Percentiles rank a stretch among this genome's conserved stretches.
Evolutionary conservation across 2,113 vertebrate species (phyloP).

Genomic region (Xiphias gladius): DNA sequence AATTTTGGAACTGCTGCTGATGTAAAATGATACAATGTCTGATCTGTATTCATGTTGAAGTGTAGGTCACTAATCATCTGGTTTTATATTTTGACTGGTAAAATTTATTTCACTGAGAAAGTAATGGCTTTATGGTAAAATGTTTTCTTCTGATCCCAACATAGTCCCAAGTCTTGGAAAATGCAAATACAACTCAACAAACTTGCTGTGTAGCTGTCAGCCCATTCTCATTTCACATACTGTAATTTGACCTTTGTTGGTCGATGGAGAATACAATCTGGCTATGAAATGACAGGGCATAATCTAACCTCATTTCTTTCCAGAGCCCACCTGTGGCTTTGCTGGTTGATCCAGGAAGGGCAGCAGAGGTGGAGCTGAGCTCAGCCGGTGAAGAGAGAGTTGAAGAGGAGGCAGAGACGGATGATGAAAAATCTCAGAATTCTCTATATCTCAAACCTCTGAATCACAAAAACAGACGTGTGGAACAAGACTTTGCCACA

Average conservation of each 20-base stretch:
- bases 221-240: not conserved
- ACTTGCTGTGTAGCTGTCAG: no score
- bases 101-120: not conserved
- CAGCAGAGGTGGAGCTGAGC: slow-evolving; percentile 51
- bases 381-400: slow-evolving; percentile 62
- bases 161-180: no score
- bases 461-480: slow-evolving; percentile 60
- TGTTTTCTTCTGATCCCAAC: not conserved
- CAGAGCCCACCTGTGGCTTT: slow-evolving; percentile 60
- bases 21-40: not conserved
- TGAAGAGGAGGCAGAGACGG: not conserved
- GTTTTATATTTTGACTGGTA: not conserved
- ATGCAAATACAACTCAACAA: no score
- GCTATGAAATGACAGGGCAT: not conserved
- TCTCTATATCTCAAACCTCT: slow-evolving; percentile 57
- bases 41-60: not conserved
- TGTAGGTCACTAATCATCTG: not conserved
- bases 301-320: not conserved
- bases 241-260: not conserved
- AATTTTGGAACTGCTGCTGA: not conserved
- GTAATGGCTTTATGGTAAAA: not conserved
- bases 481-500: slow-evolving; percentile 75
- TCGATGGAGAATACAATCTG: not conserved
- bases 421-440: slow-evolving; percentile 48
- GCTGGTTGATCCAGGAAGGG: not conserved